These are phyloP conservation scores for Brachylomia viminalis DNA, from an alignment of 2,888 invertebrate species.

Conservation along the genomic window DNA sequence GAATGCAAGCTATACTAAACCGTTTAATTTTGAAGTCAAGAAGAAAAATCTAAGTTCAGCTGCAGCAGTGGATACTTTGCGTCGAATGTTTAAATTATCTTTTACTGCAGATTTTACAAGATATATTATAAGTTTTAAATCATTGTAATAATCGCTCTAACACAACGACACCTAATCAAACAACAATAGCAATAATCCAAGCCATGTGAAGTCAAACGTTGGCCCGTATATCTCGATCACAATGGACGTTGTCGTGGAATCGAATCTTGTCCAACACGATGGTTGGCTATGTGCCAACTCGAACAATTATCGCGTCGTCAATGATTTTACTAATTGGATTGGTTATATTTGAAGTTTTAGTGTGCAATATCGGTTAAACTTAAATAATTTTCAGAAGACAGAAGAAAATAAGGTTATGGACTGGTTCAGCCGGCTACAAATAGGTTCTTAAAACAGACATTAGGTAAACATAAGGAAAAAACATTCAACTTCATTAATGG, in stretches of 20 bases:
- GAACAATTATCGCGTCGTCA: conserved; percentile 56
- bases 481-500: not conserved
- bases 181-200: conserved; percentile 26
- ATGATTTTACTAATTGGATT: conserved; percentile 65
- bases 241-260: conserved; percentile 59
- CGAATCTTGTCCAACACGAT: conserved; percentile 65
- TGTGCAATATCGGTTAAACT: not conserved
- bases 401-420: not conserved
- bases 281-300: conserved; percentile 61
- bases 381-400: not conserved
- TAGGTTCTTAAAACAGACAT: not conserved
- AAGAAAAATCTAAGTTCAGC: too few species aligned
- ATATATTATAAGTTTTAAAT: not conserved
- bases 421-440: not conserved
- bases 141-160: not conserved
- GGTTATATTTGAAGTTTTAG: conserved; percentile 29
- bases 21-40: not conserved
- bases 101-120: not conserved
- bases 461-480: not conserved
- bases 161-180: conserved; percentile 9
- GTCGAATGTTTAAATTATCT: not conserved
- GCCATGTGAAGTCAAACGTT: conserved; percentile 36
- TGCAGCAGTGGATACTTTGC: not conserved
- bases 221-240: conserved; percentile 45
- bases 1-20: not conserved